Evolutionary conservation across 2,797 vertebrate genomes (phyloP).

Genomic region (Salarias fasciatus): DNA sequence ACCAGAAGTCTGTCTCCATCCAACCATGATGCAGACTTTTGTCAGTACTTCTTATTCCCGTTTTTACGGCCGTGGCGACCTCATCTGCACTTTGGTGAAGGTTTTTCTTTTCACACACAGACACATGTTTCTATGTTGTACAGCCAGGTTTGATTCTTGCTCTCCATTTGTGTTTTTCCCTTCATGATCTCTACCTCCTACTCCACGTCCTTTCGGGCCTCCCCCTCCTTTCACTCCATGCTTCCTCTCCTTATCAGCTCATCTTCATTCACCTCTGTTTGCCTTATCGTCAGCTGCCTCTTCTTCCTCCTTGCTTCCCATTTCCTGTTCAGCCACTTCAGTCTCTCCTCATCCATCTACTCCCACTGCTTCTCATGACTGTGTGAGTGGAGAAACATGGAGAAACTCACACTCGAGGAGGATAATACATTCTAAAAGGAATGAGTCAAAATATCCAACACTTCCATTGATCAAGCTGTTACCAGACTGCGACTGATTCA

Average conservation of each 20-base stretch:
- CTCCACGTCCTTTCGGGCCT: slow-evolving; percentile 25
- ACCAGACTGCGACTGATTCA: slow-evolving; percentile 10
- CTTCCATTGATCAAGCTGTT: neutral
- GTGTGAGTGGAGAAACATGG: too few relatives aligned
- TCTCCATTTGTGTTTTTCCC: slow-evolving; percentile 6
- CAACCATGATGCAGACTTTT: slow-evolving; percentile 26
- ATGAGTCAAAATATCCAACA: slow-evolving; percentile 17
- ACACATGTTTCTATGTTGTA: neutral
- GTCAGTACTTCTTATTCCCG: neutral
- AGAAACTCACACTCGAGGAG: neutral
- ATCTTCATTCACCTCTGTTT: slow-evolving; percentile 32
- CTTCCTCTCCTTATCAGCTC: slow-evolving; percentile 52
- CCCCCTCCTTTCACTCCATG: slow-evolving; percentile 26
- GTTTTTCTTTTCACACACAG: too few relatives aligned
- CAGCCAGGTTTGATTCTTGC: neutral
- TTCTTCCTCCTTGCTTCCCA: slow-evolving; percentile 38
- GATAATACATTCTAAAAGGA: neutral
- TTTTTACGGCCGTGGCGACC: neutral
- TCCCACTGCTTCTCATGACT: neutral
- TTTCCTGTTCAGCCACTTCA: slow-evolving; percentile 28
- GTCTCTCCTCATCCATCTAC: slow-evolving; percentile 7
- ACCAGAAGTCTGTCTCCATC: slow-evolving; percentile 43
- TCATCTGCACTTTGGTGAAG: too few relatives aligned
- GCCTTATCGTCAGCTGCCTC: slow-evolving; percentile 37
- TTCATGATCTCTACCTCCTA: slow-evolving; percentile 15